Base-by-base conservation (phyloP, 2,888 invertebrate species). In the Amiota mariae region DNA sequence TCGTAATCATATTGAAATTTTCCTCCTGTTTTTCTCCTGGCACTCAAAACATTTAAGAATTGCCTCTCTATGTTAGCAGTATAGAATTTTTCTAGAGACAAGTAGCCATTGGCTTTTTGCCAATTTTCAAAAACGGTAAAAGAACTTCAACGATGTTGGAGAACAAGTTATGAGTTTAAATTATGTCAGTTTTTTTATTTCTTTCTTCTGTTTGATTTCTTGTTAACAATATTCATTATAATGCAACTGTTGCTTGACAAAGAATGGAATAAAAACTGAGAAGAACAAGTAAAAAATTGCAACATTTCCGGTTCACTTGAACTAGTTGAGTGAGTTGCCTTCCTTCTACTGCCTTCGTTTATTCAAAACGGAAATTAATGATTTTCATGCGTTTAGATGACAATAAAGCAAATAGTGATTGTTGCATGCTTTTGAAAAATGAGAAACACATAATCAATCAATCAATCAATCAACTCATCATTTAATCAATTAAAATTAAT, bases 401-500 rank as follows among this genome's bases (percentile, higher is more conserved):
- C 84, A 84, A 84, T 83, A 84, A 82, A 82, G 82, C 82, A 79
- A 11, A 15, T 8, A 15, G 20, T 8, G 15, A 15, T 24, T 59
- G 20, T 59, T 81, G 78, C 81, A 79, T 80, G 86, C 84, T 86
- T 83, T 78, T 82, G 82, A 36, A 36, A 78, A 85, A 82, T 85
- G 85, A 81, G 3, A 84, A 86, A 85, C 36, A 2, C 36, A 36
- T 83, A 85, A 85, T 85, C 85, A 82, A 86, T 86, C 86, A 85
- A 86, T 86, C 86, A 86, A 86, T 86, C 86, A 85, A 86, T 86
- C 86, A 86, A n/a, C n/a, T n/a, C n/a, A n/a, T n/a, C 24, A 24
- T 24, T 24, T 78, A 84, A 85, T 86, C 86, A 84, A 85, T 86
- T 83, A 85, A 79, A 79, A 81, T 24, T 24, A 24, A 24, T 24